phyloP scores from a whole-genome alignment of 2,888 invertebrate species.

The Disparrhopalites patrizii region DNA sequence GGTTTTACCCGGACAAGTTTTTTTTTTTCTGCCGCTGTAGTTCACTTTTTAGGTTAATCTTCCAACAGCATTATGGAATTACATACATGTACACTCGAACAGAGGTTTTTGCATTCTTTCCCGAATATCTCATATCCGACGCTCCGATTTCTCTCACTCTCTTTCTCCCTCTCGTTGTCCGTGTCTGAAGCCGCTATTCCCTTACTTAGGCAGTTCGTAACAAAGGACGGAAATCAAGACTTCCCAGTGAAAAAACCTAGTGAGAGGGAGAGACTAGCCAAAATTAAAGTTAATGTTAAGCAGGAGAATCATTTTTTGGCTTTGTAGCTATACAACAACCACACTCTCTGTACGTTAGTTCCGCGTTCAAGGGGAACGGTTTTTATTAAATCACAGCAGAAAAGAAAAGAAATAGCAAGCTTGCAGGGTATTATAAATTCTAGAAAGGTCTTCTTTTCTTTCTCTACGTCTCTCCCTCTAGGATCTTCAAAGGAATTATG shows the following conservation, averaged over 20 bases:
- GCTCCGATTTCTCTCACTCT: neutral
- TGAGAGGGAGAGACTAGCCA: neutral
- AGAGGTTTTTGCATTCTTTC: conserved; percentile 7
- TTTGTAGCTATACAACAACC: no score
- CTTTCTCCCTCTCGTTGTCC: no score
- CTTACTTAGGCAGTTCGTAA: neutral
- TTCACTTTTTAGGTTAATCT: neutral
- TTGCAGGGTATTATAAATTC: no score
- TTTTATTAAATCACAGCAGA: no score
- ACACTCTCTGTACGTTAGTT: neutral
- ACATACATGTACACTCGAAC: conserved; percentile 3
- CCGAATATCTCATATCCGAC: neutral
- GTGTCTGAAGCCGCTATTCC: neutral
- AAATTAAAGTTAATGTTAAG: neutral
- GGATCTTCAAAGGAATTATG: no score
- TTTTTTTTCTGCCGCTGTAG: neutral
- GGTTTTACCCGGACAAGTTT: neutral
- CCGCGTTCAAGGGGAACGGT: neutral
- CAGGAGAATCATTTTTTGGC: neutral
- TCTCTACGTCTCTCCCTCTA: no score
- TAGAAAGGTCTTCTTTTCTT: no score
- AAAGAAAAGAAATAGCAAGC: no score
- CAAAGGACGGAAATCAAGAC: neutral
- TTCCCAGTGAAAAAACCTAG: no score
- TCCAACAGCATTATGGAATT: neutral